Percentiles rank a stretch among this genome's conserved stretches.
These are phyloP conservation scores for Hoplodrina blanda DNA, from an alignment of 2,888 invertebrate genomes.

Conservation along the genomic window DNA sequence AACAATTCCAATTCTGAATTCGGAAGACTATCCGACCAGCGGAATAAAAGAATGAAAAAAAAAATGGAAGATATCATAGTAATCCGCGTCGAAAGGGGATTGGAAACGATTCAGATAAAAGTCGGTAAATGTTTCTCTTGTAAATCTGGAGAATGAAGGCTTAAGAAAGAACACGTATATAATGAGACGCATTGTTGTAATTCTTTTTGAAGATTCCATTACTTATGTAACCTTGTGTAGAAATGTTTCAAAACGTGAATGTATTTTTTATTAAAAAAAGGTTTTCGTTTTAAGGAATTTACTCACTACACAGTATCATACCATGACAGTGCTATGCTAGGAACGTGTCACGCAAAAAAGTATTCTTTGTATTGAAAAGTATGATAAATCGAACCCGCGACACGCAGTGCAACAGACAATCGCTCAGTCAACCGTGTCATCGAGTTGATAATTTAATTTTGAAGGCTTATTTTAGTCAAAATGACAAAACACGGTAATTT, in stretches of 20 bases:
- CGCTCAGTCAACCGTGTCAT: too few relatives aligned
- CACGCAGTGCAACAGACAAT: too few relatives aligned
- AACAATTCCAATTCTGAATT: background rate
- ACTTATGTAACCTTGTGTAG: background rate
- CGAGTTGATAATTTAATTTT: too few relatives aligned
- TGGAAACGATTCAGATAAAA: slow-evolving; percentile 40
- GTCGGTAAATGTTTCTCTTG: slow-evolving; percentile 27
- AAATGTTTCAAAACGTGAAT: background rate
- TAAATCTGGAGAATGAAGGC: slow-evolving; percentile 31
- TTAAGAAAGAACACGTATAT: slow-evolving; percentile 36
- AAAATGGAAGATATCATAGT: slow-evolving; percentile 48
- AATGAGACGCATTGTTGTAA: slow-evolving; percentile 12
- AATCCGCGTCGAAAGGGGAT: slow-evolving; percentile 47
- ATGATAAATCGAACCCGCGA: too few relatives aligned
- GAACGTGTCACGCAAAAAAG: too few relatives aligned
- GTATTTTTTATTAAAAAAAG: too few relatives aligned
- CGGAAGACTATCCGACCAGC: slow-evolving; percentile 7
- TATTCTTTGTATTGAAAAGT: too few relatives aligned
- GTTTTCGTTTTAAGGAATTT: too few relatives aligned
- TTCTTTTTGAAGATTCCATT: slow-evolving; percentile 20
- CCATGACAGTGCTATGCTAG: too few relatives aligned
- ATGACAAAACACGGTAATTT: background rate
- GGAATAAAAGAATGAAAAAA: slow-evolving; percentile 46
- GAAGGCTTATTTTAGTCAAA: too few relatives aligned
- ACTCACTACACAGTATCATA: too few relatives aligned